phyloP scores from a whole-genome alignment of 2,888 invertebrate genomes.

The Campoplex nolae region DNA sequence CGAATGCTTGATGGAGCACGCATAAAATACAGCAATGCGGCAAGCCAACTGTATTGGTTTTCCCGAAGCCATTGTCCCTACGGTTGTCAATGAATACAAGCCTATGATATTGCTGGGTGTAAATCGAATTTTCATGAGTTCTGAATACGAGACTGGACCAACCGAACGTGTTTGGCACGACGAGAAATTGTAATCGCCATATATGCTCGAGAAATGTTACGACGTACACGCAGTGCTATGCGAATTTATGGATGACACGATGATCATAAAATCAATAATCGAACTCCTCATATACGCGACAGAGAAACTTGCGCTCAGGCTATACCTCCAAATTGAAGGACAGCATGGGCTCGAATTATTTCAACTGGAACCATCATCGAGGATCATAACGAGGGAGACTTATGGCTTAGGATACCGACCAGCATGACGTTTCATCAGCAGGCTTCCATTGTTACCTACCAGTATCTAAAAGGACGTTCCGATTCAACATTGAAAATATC shows the following conservation, averaged over 20 bases:
- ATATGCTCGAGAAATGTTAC: slow-evolving; percentile 7
- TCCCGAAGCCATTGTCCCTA: not conserved
- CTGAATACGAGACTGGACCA: slow-evolving; percentile 15
- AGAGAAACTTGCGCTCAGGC: not conserved
- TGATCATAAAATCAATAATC: slow-evolving; percentile 11
- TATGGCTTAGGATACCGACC: not conserved
- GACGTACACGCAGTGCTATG: not conserved
- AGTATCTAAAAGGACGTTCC: not conserved
- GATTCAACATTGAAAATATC: not conserved
- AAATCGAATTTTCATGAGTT: slow-evolving; percentile 17
- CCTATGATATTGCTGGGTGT: slow-evolving; percentile 10
- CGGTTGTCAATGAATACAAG: slow-evolving; percentile 22
- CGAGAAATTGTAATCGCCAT: slow-evolving; percentile 22
- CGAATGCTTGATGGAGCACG: not conserved
- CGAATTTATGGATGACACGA: slow-evolving; percentile 28
- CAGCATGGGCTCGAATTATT: not conserved
- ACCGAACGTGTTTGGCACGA: not conserved
- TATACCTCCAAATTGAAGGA: not conserved
- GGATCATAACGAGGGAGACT: slow-evolving; percentile 1
- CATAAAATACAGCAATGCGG: slow-evolving; percentile 31
- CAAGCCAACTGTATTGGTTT: not conserved
- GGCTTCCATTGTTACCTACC: not conserved
- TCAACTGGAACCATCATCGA: not conserved
- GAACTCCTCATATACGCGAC: not conserved
- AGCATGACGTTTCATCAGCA: not conserved